These are phyloP conservation scores for Parotia lawesii DNA, from an alignment of 2,113 vertebrate genomes.

Conservation along the genomic window DNA sequence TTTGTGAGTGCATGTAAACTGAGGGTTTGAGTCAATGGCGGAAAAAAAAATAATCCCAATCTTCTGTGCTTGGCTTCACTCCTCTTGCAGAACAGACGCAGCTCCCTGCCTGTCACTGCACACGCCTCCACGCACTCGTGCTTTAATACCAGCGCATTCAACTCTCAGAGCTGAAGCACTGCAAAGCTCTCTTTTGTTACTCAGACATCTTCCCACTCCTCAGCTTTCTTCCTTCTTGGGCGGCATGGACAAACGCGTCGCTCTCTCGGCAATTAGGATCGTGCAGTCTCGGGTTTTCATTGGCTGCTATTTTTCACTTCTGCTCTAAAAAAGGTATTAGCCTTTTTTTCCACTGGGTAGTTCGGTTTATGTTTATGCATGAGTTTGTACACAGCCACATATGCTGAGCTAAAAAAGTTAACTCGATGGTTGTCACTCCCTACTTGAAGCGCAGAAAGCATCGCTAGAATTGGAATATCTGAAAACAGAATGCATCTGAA, in stretches of 20 bases:
- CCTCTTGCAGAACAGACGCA: not conserved
- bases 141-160: constrained; percentile 28
- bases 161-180: constrained; percentile 24
- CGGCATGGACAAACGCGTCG: not conserved
- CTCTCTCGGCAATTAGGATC: not conserved
- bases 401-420: constrained; percentile 50
- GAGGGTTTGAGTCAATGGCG: not conserved
- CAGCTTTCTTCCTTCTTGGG: constrained; percentile 15
- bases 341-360: not conserved
- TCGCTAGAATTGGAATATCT: not conserved
- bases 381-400: not conserved
- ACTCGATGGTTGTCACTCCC: not conserved
- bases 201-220: constrained; percentile 11
- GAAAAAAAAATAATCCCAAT: not conserved
- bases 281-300: not conserved
- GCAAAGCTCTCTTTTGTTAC: constrained; percentile 45
- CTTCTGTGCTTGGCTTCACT: not conserved
- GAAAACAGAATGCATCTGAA: not conserved
- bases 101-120: constrained; percentile 34
- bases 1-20: not conserved
- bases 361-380: constrained; percentile 46
- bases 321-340: constrained; percentile 14
- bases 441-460: not conserved
- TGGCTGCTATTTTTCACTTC: constrained; percentile 14
- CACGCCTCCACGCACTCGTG: constrained; percentile 4